Evolutionary conservation across 1,140 invertebrate species (phyloP).

Genomic region (Telenomus remus): DNA sequence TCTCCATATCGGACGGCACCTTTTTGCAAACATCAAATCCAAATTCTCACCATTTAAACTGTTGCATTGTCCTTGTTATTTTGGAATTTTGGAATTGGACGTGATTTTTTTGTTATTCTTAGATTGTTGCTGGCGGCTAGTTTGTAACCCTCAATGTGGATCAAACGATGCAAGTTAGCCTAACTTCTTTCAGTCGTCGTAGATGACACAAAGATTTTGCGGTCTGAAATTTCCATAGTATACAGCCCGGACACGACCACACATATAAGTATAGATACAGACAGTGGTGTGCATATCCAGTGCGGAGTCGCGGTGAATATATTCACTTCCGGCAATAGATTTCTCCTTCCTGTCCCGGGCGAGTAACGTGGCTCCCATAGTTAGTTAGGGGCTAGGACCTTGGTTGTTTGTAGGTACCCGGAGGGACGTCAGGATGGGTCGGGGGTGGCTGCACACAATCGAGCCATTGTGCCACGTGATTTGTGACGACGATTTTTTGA

Average conservation of each 20-base stretch:
- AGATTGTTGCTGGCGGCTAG: background rate
- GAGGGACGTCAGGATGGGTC: conserved; percentile 43
- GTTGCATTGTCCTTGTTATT: no score
- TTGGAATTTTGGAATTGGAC: no score
- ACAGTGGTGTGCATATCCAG: conserved; percentile 40
- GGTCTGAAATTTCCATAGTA: conserved; percentile 71
- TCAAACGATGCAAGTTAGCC: conserved; percentile 21
- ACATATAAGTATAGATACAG: conserved; percentile 55
- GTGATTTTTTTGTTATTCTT: no score
- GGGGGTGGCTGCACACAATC: conserved; percentile 68
- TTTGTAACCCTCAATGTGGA: conserved; percentile 7
- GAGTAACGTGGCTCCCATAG: conserved; percentile 63
- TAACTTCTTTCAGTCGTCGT: conserved; percentile 23
- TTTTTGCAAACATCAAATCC: conserved; percentile 21
- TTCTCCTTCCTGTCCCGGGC: conserved; percentile 62
- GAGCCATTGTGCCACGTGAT: conserved; percentile 73
- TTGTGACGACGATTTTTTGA: conserved; percentile 75
- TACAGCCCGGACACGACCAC: conserved; percentile 53
- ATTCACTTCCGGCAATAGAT: conserved; percentile 75
- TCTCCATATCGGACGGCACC: conserved; percentile 5
- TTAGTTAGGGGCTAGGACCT: conserved; percentile 68
- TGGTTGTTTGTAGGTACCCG: conserved; percentile 61
- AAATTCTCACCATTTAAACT: conserved; percentile 10
- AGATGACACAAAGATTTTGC: conserved; percentile 46
- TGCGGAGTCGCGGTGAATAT: conserved; percentile 65